Evolutionary conservation across 2,888 invertebrate genomes (phyloP).

Genomic region (Elysia crispata): DNA sequence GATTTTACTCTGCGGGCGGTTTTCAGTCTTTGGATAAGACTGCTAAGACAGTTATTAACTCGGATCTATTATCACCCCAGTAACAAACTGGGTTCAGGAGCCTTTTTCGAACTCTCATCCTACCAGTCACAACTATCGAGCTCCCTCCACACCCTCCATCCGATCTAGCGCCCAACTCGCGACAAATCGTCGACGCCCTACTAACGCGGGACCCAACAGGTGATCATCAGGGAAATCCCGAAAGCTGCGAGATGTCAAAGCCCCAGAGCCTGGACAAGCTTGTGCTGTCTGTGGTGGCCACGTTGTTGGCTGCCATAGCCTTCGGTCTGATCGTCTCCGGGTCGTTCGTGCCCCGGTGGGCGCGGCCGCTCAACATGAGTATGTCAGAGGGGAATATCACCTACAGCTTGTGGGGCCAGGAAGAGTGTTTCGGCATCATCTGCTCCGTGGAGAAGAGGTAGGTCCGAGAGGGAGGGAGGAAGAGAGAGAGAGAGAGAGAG

Average conservation of each 20-base stretch:
- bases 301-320: conserved; percentile 47
- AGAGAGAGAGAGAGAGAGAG: too few species aligned
- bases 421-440: conserved; percentile 54
- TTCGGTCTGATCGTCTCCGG: conserved; percentile 49
- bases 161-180: too few species aligned
- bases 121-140: neutral
- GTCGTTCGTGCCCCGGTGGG: conserved; percentile 55
- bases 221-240: neutral
- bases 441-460: conserved; percentile 51
- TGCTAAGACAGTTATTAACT: too few species aligned
- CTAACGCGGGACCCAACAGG: neutral
- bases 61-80: too few species aligned
- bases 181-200: conserved; percentile 15
- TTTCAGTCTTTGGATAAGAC: too few species aligned
- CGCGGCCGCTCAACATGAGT: conserved; percentile 47
- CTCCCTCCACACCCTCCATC: conserved; percentile 19
- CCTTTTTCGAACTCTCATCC: too few species aligned
- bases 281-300: conserved; percentile 45
- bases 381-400: conserved; percentile 49
- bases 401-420: conserved; percentile 54
- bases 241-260: conserved; percentile 41
- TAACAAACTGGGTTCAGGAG: too few species aligned
- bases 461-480: conserved; percentile 3
- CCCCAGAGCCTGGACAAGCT: conserved; percentile 51
- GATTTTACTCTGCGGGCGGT: too few species aligned